These are phyloP conservation scores for Nebria salina DNA, from an alignment of 2,888 invertebrate genomes.

Conservation along the genomic window DNA sequence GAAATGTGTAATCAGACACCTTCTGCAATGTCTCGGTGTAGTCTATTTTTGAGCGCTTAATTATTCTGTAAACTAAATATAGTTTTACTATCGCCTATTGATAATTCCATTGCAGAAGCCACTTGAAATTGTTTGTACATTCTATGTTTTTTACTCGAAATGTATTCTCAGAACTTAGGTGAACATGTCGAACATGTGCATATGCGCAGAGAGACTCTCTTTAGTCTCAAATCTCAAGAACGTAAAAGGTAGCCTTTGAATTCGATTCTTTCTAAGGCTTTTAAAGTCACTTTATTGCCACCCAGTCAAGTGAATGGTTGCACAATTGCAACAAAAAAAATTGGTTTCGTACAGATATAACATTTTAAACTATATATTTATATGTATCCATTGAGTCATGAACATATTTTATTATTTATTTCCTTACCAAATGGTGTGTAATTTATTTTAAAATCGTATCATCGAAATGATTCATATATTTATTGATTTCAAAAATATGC, in stretches of 20 bases:
- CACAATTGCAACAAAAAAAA: no score
- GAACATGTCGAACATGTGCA: constrained; percentile 7
- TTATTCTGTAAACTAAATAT: not conserved
- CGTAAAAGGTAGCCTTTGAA: not conserved
- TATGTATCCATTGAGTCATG: not conserved
- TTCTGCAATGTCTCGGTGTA: not conserved
- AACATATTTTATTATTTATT: not conserved
- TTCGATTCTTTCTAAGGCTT: not conserved
- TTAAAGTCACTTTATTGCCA: not conserved
- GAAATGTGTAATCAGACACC: constrained; percentile 23
- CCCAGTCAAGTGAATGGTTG: not conserved
- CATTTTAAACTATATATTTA: no score
- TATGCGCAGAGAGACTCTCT: not conserved
- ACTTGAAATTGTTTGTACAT: not conserved
- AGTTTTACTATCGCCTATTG: not conserved
- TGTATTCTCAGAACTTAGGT: constrained; percentile 21
- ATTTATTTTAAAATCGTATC: no score
- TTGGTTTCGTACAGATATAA: no score
- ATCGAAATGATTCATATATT: not conserved
- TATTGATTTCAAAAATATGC: not conserved
- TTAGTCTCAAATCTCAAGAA: not conserved
- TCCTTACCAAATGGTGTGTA: no score
- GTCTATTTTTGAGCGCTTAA: not conserved
- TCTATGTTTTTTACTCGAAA: no score
- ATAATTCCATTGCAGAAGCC: not conserved